Evolutionary conservation across 2,888 invertebrate species (phyloP).

Genomic region (Apeira syringaria): DNA sequence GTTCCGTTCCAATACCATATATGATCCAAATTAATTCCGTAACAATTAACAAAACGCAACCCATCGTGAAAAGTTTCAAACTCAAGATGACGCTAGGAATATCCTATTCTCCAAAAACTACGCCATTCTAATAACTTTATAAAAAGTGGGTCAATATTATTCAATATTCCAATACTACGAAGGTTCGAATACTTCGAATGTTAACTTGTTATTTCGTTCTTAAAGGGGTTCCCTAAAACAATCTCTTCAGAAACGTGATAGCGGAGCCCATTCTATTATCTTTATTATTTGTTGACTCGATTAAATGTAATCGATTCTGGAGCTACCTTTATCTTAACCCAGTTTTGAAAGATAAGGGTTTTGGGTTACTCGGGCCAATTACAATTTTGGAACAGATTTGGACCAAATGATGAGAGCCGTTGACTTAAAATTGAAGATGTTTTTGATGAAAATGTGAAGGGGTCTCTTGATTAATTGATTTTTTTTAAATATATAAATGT

Average conservation of each 20-base stretch:
- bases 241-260: conserved; percentile 29
- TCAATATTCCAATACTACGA: conserved; percentile 20
- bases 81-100: too few relatives aligned
- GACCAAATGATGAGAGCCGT: too few relatives aligned
- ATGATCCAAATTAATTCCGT: too few relatives aligned
- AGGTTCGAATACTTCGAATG: conserved; percentile 23
- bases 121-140: not conserved
- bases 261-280: conserved; percentile 28
- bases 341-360: conserved; percentile 8
- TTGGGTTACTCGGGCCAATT: conserved; percentile 10
- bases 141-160: conserved; percentile 15
- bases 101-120: not conserved
- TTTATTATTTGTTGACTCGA: conserved; percentile 31
- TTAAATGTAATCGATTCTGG: conserved; percentile 27
- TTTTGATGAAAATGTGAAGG: too few relatives aligned
- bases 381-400: conserved; percentile 9
- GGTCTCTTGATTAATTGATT: too few relatives aligned
- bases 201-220: conserved; percentile 29
- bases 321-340: conserved; percentile 20
- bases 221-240: conserved; percentile 31
- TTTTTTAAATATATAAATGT: too few relatives aligned
- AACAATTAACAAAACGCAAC: too few relatives aligned
- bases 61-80: not conserved
- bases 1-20: too few relatives aligned
- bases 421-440: too few relatives aligned